Base-by-base conservation (phyloP, 2,888 invertebrate genomes). In the Rhingia campestris region DNA sequence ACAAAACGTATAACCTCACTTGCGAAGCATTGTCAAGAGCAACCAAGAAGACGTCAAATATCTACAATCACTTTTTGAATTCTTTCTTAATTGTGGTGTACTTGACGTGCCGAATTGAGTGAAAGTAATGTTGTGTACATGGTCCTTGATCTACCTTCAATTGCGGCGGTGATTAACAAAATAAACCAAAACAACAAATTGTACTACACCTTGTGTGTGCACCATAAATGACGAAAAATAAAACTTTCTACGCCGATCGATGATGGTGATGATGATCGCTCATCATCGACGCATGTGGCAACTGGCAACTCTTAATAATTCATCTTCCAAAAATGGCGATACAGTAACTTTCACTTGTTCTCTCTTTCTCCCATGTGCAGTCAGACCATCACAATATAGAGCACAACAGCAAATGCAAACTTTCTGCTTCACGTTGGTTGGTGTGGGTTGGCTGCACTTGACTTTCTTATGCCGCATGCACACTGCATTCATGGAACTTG, bases 181-280 rank as follows among this genome's bases (percentile, higher is more conserved):
- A 41, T 47, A 47, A n/a, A 47, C 37, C n/a, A 4, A 35, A 35
- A 43, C n/a, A 53, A 64, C 56, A 61, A 35, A 49, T 41, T 14
- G 4, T 53, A 51, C 35, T 30, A 49, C 70, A 70, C 63, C 22
- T 70, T 73, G 74, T 58, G 56, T 56, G 39, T 30, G 39, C 56
- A 63, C 53, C 63, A 67, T 51, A 70, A 45, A 49, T n/a, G 49
- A 45, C 54, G 14, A 61, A 37, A 56, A 53, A 22, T 22, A 22
- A 22, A 74, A 84, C 84, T 84, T 84, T 84, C 84, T 84, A 74
- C 69, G 22, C 22, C 66, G 66, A 74, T 61, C 64, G 70, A 58
- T 37, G 66, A 56, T 70, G 75, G 73, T 81, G 70, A 51, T 14
- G 49, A 70, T 80, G 84, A 84, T 84, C 84, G 76, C 76, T 82